These are phyloP conservation scores for Sturnus vulgaris DNA, from an alignment of 2,113 vertebrate species.

Conservation along the genomic window DNA sequence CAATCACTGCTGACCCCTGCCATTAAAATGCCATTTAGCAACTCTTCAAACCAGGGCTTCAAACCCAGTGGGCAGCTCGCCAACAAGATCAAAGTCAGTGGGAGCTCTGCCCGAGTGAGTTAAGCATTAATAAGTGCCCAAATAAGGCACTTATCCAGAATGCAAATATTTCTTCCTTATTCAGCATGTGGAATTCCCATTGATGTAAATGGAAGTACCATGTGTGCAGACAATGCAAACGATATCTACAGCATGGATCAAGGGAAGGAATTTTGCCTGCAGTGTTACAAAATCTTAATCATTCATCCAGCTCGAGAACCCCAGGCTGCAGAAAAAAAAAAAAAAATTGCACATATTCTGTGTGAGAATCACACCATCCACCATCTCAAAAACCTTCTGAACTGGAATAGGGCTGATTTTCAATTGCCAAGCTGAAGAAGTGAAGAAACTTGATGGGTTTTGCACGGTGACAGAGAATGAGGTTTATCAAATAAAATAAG, in stretches of 20 bases:
- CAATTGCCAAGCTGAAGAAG: not conserved
- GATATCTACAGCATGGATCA: constrained; percentile 24
- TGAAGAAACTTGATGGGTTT: not conserved
- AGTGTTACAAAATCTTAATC: not conserved
- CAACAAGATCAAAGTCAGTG: constrained; percentile 20
- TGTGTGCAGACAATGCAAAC: constrained; percentile 8
- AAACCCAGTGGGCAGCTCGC: not conserved
- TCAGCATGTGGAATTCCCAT: constrained; percentile 49
- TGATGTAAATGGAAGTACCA: constrained; percentile 42
- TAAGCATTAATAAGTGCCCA: constrained; percentile 11
- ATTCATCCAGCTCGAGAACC: not conserved
- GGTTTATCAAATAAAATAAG: not conserved
- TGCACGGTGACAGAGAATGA: not conserved
- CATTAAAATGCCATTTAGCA: constrained; percentile 7
- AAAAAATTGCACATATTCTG: not conserved
- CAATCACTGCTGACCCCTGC: not conserved
- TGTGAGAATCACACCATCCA: not conserved
- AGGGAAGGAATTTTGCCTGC: constrained; percentile 29
- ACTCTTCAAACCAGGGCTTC: not conserved
- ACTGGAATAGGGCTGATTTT: not conserved
- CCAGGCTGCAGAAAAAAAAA: not conserved
- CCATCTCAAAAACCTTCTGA: not conserved
- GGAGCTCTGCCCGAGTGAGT: not conserved
- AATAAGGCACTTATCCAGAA: constrained; percentile 41
- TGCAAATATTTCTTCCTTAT: constrained; percentile 52